A percentile compares a stretch with the other conserved stretches of the same genome.
Conservation (phyloP, 2,888 invertebrate genomes). For the Parnassius smintheus region DNA sequence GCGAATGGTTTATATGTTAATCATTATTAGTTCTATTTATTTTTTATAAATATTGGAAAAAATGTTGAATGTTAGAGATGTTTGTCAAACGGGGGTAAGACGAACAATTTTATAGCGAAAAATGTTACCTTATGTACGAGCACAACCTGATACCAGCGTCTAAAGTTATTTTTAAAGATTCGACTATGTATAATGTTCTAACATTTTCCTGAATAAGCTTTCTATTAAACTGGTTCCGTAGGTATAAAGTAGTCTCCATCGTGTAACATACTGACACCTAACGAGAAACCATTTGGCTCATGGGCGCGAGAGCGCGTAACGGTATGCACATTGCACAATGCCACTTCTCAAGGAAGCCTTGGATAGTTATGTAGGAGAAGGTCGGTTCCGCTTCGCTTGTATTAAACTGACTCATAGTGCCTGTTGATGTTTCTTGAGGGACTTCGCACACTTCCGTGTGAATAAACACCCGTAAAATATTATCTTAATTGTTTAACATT, state of each 20-base stretch:
- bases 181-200: no score
- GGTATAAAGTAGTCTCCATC: conserved; percentile 1
- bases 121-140: no score
- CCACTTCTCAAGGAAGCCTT: conserved; percentile 25
- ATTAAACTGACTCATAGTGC: conserved; percentile 46
- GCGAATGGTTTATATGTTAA: no score
- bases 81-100: no score
- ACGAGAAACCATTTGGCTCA: conserved; percentile 20
- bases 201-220: background rate
- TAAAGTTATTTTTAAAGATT: no score
- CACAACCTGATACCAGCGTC: no score
- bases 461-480: background rate
- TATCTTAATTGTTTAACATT: no score
- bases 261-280: conserved; percentile 21
- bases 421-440: conserved; percentile 16
- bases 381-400: conserved; percentile 47
- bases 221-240: background rate
- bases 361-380: conserved; percentile 37
- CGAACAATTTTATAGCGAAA: no score
- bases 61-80: no score
- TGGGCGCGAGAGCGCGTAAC: conserved; percentile 25
- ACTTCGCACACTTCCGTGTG: conserved; percentile 19
- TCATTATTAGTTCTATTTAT: no score
- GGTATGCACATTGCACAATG: conserved; percentile 31
- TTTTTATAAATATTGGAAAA: no score